These are phyloP conservation scores for Galeopsomyia nigrocyanea DNA, from an alignment of 2,888 invertebrate species.

Conservation along the genomic window DNA sequence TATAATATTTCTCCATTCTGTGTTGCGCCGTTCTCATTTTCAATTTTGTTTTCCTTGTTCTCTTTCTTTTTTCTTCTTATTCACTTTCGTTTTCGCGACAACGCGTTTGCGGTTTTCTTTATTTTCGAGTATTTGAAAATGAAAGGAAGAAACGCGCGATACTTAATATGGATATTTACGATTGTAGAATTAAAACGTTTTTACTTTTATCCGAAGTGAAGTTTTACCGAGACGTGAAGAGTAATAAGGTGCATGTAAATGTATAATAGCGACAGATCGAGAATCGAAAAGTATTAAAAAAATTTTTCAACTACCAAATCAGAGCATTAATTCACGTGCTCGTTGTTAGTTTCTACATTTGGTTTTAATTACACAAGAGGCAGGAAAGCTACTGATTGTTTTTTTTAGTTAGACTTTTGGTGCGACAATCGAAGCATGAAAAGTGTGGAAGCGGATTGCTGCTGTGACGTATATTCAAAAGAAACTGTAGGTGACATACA, in stretches of 20 bases:
- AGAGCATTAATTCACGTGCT: slow-evolving; percentile 26
- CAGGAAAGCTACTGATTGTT: slow-evolving; percentile 29
- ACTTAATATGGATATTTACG: too few species aligned
- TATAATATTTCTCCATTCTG: slow-evolving; percentile 23
- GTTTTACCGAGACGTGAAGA: too few species aligned
- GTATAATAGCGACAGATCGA: slow-evolving; percentile 34
- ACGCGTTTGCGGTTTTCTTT: background rate
- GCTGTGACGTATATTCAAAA: slow-evolving; percentile 27
- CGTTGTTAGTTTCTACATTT: slow-evolving; percentile 33
- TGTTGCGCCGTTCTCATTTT: background rate
- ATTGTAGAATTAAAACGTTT: slow-evolving; percentile 8
- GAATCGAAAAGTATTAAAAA: slow-evolving; percentile 30
- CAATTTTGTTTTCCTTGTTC: slow-evolving; percentile 7
- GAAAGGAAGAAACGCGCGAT: too few species aligned
- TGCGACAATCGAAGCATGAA: slow-evolving; percentile 41
- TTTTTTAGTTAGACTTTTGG: slow-evolving; percentile 34
- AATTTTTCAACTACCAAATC: background rate
- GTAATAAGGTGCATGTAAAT: too few species aligned
- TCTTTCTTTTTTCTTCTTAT: slow-evolving; percentile 20
- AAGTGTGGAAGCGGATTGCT: slow-evolving; percentile 37
- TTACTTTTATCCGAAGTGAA: background rate
- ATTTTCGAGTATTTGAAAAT: background rate
- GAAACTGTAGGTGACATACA: background rate
- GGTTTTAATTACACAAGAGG: slow-evolving; percentile 36
- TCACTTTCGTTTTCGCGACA: background rate